Evolutionary conservation across 1,140 invertebrate species (phyloP), one percentile per base, ranked within the genome.

Genomic region (Scylla paramamosain): DNA sequence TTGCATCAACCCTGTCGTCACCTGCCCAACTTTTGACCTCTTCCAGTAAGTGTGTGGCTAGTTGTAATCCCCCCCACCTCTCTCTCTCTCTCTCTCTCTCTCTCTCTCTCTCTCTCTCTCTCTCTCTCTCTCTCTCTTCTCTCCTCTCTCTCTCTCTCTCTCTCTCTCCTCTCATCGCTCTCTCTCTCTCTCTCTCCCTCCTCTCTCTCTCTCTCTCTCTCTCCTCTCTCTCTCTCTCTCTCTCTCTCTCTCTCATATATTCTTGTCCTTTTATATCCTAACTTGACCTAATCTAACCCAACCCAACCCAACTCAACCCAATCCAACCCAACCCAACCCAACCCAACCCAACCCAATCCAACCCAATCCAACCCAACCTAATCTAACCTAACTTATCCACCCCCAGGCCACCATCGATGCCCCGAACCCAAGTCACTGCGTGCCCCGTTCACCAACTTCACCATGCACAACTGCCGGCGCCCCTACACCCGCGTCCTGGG

Each of bases 1-100:
- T 4, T 99, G 98, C 97, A 99, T 98, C 97, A 99, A 99, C 97
- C 98, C 98, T 6, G 98, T 99, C 97, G 98, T 98, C 39, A 99
- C 98, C 0, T 99, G 98, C 97, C 98, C 98, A 16, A 98, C 98
- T 96, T 99, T 99, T 96, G 98, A 99, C 97, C 97, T 99, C 48
- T 98, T 99, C 96, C 92, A 96, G 96, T 96, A 91, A 95, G 96
- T 96, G 52, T 39, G 20, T 16, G 2, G 20, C 14, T 2, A 1
- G 16, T 59, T 59, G 12, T 59, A 12, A 4, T 8, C 10, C 52
- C 10, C 52, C 10, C 52, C 10, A 2, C 10, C 52, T 59, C 39
- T 31, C 29, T 87, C 84, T 87, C 39, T 87, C 29, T 14, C 12
- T 39, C 12, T 31, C 39, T 28, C 29, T 39, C 29, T 87, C 84